Percentiles rank a stretch among this genome's conserved stretches.
Evolutionary conservation across 2,888 invertebrate species (phyloP).

Genomic region (Limnephilus rhombicus): DNA sequence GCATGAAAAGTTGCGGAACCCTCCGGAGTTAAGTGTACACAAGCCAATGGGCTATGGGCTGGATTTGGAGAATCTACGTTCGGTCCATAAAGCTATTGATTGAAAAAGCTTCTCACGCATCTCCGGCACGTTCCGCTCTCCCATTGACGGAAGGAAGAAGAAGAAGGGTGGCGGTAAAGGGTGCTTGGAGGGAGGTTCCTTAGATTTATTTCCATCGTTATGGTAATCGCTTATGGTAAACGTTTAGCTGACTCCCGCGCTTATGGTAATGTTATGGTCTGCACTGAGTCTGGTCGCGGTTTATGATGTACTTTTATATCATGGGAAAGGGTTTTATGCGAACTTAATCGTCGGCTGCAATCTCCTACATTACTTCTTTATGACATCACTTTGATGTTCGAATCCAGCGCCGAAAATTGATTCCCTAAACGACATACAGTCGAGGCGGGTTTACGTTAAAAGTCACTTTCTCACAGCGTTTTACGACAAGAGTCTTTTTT

Average conservation of each 20-base stretch:
- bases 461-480: background rate
- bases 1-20: too few relatives aligned
- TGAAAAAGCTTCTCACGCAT: slow-evolving; percentile 39
- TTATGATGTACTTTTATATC: slow-evolving; percentile 51
- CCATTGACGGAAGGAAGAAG: background rate
- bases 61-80: background rate
- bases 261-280: slow-evolving; percentile 62
- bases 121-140: slow-evolving; percentile 18
- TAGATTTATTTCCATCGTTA: slow-evolving; percentile 64
- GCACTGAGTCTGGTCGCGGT: slow-evolving; percentile 46
- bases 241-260: slow-evolving; percentile 64
- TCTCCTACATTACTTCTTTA: slow-evolving; percentile 25
- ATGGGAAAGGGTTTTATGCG: slow-evolving; percentile 57
- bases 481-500: background rate
- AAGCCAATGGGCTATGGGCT: background rate
- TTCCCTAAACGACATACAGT: slow-evolving; percentile 16
- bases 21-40: background rate
- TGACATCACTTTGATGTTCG: slow-evolving; percentile 27
- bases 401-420: slow-evolving; percentile 34
- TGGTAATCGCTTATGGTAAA: slow-evolving; percentile 63
- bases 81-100: slow-evolving; percentile 29
- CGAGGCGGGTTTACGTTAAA: background rate
- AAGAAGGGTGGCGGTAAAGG: background rate
- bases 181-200: slow-evolving; percentile 8
- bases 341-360: slow-evolving; percentile 55